Base-by-base conservation (phyloP, 2,888 invertebrate species). In the Laspeyria flexula region DNA sequence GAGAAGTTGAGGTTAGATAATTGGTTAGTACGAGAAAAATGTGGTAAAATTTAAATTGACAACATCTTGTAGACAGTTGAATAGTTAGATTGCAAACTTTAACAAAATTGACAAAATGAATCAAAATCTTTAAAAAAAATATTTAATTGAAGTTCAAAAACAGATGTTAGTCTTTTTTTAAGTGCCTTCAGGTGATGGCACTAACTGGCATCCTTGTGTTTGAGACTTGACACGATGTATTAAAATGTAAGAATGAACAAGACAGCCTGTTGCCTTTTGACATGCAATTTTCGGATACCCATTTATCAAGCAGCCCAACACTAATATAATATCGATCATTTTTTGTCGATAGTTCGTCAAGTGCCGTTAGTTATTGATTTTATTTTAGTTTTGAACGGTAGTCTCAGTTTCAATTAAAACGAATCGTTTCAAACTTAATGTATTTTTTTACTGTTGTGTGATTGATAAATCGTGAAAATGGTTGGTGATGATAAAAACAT, bases 271-370 rank as follows among this genome's bases (percentile, higher is more conserved):
- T 89, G 86, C 83, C 79, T 85, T 71, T 83, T 89, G 90, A 90
- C 90, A 84, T 88, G 90, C 89, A 90, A 90, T 91, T 90, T 91
- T 89, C 82, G 88, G 83, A 72, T 77, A 75, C 80, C 81, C 87
- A 90, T 90, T 89, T 85, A 88, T 89, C 87, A 91, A 79, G 73
- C 60, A 54, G 63, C 55, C 69, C 70, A 63, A 52, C 60, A 73
- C 79, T 65, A 68, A 75, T 64, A 70, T 61, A n/a, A n/a, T n/a
- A 67, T 67, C 73, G 71, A 71, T 63, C 38, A 59, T 53, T 73
- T 77, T 74, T 77, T 77, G 69, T 84, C 83, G 81, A 67, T 65
- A 68, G 40, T 62, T 55, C 39, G 42, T 43, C 30, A 35, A 38
- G 1, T 38, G 45, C 59, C 48, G 59, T 65, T 60, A 61, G 23